Base-by-base conservation (phyloP, 2,113 vertebrate genomes). In the Heteronetta atricapilla region DNA sequence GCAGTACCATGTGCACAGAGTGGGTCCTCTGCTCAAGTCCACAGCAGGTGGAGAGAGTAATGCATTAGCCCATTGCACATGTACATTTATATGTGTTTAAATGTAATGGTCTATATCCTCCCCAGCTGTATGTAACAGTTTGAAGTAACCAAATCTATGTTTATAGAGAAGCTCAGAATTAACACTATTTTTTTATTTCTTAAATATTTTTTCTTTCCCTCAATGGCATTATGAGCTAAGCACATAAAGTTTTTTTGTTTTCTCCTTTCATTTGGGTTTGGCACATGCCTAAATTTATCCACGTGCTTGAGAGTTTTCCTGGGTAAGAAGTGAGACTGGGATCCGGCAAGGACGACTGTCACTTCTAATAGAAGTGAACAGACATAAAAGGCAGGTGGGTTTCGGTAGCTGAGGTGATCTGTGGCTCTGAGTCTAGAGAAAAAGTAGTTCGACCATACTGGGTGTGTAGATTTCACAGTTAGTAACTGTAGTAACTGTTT, bases 141-240 rank as follows among this genome's bases (percentile, higher is more conserved):
- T 85, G 84, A 84, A 94, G 50, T 16, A 2, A 69, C 66, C 31
- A 18, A 77, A n/a, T 93, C 76, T 66, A 66, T 80, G 87, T 74
- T 89, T 80, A 69, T 62, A 82, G 29, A 74, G 59, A 89, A 88
- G 31, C 55, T 76, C 68, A 18, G 64, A 93, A 83, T 89, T 95
- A 86, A 86, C 89, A 89, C 25, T 69, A 53, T 2, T 53, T 79
- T 79, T 38, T 78, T 67, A 38, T 20, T 28, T 59, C 83, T 77
- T 58, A 63, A 44, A 25, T 25, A n/a, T 60, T 78, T 75, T 81
- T 53, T 44, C 23, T 67, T 17, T 11, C 60, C 26, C 15, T 80
- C 64, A 83, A 60, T 80, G 48, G 42, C 79, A 56, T 79, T 50
- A 50, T 15, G 52, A 88, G 50, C 46, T 86, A 93, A 86, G 55